These are phyloP conservation scores for Mormyrops attenuatus DNA, from an alignment of 2,797 vertebrate genomes.

Conservation along the genomic window DNA sequence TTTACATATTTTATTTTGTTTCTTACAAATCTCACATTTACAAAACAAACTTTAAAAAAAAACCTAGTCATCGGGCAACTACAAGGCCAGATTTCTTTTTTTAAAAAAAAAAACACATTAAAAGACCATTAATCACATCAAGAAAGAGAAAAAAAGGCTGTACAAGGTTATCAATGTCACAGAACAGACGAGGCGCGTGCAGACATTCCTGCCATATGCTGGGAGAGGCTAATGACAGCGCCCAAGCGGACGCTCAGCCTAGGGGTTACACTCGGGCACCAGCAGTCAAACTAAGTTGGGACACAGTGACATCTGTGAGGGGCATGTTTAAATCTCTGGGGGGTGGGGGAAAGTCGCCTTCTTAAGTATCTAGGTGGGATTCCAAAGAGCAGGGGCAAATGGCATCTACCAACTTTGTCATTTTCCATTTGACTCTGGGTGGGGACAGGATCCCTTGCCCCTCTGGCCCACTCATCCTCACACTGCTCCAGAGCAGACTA, in stretches of 20 bases:
- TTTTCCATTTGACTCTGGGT: neutral
- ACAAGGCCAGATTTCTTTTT: neutral
- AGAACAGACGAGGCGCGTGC: neutral
- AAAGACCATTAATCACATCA: neutral
- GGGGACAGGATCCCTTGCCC: neutral
- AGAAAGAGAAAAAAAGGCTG: neutral
- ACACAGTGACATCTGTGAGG: neutral
- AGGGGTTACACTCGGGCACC: neutral
- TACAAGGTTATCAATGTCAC: neutral
- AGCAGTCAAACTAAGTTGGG: neutral
- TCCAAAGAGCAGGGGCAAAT: neutral
- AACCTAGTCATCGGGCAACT: neutral
- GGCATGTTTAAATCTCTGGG: neutral
- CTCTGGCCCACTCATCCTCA: neutral
- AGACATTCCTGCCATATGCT: neutral
- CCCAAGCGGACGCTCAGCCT: neutral
- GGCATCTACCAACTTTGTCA: neutral
- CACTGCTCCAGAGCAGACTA: neutral
- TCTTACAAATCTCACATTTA: slow-evolving; percentile 18
- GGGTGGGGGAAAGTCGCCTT: neutral
- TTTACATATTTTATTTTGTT: slow-evolving; percentile 21
- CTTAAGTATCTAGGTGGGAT: neutral
- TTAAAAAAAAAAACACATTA: neutral
- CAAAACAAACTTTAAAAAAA: neutral
- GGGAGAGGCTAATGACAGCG: neutral